Percentiles rank a stretch among this genome's conserved stretches.
Evolutionary conservation across 2,888 invertebrate species (phyloP).

Genomic region (Eupithecia tripunctaria): DNA sequence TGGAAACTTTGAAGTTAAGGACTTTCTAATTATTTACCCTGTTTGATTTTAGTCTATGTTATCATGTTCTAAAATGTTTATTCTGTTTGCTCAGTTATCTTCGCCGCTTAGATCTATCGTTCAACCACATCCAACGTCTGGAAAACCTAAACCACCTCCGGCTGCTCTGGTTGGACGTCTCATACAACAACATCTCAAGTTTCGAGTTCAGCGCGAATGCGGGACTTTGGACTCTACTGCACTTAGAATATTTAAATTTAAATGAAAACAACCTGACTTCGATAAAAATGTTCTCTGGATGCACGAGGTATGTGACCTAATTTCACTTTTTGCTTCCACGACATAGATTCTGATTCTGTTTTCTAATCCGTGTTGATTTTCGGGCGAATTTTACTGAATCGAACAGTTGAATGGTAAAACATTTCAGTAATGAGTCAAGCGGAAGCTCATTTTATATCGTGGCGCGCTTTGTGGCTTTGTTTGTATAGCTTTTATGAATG

Average conservation of each 20-base stretch:
- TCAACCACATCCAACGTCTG: conserved; percentile 83
- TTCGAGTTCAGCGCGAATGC: conserved; percentile 67
- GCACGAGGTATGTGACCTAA: conserved; percentile 62
- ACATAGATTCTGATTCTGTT: conserved; percentile 38
- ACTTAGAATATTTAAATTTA: conserved; percentile 81
- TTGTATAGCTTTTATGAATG: conserved; percentile 25
- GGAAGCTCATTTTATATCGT: conserved; percentile 25
- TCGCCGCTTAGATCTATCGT: conserved; percentile 83
- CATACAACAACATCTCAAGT: conserved; percentile 81
- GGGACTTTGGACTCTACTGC: conserved; percentile 80
- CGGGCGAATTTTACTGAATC: conserved; percentile 32
- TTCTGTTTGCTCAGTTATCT: conserved; percentile 74
- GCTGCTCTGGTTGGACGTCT: conserved; percentile 82
- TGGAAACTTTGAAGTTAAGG: conserved; percentile 80
- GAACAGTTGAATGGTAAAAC: conserved; percentile 44
- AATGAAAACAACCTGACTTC: conserved; percentile 82
- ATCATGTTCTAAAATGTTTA: conserved; percentile 21
- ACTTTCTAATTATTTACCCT: conserved; percentile 12
- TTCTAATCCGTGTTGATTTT: conserved; percentile 45
- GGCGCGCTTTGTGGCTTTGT: conserved; percentile 22
- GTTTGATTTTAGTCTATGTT: neutral
- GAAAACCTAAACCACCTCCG: conserved; percentile 83
- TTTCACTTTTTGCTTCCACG: conserved; percentile 28
- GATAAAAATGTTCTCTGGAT: conserved; percentile 80
- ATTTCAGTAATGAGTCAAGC: conserved; percentile 21